A percentile compares a stretch with the other conserved stretches of the same genome.
These are phyloP conservation scores for Drosophila funebris DNA, from an alignment of 1,140 invertebrate species.

Conservation along the genomic window DNA sequence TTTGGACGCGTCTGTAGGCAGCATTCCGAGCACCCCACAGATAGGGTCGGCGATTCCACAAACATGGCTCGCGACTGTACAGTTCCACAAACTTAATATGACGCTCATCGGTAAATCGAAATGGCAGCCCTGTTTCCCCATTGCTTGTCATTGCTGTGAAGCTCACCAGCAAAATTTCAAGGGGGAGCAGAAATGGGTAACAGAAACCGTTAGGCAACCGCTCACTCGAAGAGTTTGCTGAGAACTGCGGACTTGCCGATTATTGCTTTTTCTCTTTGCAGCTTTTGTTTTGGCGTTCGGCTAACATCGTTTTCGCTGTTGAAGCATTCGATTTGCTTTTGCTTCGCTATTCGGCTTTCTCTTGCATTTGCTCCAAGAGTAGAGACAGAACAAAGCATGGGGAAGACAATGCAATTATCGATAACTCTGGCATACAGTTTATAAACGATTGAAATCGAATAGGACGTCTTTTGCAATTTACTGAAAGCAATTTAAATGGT, in stretches of 20 bases:
- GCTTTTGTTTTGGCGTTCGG: conserved; percentile 3
- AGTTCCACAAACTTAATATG: conserved; percentile 59
- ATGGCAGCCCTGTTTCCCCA: conserved; percentile 12
- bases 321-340: background rate
- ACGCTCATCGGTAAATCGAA: conserved; percentile 62
- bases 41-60: conserved; percentile 56
- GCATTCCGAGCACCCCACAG: conserved; percentile 42
- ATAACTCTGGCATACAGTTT: background rate
- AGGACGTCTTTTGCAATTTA: background rate
- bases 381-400: background rate
- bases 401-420: background rate
- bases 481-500: too few relatives aligned
- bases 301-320: background rate
- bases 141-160: background rate
- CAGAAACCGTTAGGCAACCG: conserved; percentile 21
- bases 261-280: conserved; percentile 14
- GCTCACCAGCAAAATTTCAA: background rate
- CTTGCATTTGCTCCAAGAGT: background rate
- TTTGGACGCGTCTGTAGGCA: conserved; percentile 58
- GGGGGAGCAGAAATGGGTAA: background rate
- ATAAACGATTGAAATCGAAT: background rate
- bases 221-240: conserved; percentile 20
- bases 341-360: background rate
- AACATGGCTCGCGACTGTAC: conserved; percentile 56
- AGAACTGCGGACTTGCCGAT: conserved; percentile 24